These are phyloP conservation scores for Microtus obscurus DNA, from an alignment of 2,797 vertebrate genomes.

Conservation along the genomic window DNA sequence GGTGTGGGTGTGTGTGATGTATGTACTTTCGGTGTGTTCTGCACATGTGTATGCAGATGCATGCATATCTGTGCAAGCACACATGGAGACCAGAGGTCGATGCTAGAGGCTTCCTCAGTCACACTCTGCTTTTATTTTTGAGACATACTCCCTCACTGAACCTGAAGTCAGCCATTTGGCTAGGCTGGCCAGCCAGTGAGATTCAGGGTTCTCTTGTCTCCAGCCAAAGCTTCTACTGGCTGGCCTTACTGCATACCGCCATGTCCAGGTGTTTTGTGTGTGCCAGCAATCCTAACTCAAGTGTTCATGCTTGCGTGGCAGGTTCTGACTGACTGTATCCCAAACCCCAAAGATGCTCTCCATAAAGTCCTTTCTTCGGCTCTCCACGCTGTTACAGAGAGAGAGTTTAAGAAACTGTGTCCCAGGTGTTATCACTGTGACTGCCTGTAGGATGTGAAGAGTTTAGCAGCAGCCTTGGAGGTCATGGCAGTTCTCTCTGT, in stretches of 20 bases:
- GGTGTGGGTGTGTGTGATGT: background rate
- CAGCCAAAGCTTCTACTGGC: background rate
- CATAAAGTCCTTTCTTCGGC: background rate
- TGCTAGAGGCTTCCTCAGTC: background rate
- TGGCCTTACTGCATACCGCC: too few relatives aligned
- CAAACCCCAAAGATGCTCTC: background rate
- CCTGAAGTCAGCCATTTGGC: background rate
- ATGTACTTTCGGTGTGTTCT: background rate
- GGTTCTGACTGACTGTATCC: background rate
- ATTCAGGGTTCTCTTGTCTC: background rate
- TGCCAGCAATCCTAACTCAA: background rate
- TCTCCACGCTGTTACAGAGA: background rate
- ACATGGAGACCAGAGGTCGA: background rate
- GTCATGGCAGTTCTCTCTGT: background rate
- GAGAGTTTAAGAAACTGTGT: background rate
- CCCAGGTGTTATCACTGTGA: background rate
- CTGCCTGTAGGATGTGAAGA: background rate
- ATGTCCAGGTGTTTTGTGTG: background rate
- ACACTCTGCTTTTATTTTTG: background rate
- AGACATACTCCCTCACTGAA: background rate
- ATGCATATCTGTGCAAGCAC: background rate
- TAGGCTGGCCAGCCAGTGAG: background rate
- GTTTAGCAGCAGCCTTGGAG: background rate
- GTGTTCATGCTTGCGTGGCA: too few relatives aligned
- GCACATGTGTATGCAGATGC: too few relatives aligned